phyloP scores from a whole-genome alignment of 37 sponge, comb jelly and placozoan genomes.

The Bolinopsis microptera region DNA sequence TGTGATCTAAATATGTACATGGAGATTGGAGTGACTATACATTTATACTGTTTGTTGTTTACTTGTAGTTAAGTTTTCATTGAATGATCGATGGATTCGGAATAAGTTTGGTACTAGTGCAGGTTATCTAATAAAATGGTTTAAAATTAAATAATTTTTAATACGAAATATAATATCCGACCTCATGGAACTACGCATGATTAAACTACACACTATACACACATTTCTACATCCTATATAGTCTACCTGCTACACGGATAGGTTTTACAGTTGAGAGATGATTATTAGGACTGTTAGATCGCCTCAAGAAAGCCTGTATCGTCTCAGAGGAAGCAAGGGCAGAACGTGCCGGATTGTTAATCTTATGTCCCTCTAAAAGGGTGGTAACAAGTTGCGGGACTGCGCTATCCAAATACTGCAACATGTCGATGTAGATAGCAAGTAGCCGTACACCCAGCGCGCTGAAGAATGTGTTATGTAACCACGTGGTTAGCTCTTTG shows the following conservation, averaged over 20 bases:
- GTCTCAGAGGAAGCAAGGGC: slow-evolving; percentile 55
- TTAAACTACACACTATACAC: too few species aligned
- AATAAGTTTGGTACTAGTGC: too few species aligned
- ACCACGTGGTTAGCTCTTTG: slow-evolving; percentile 34
- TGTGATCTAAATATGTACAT: too few species aligned
- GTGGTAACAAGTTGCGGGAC: slow-evolving; percentile 15
- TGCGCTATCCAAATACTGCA: slow-evolving; percentile 29
- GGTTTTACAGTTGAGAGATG: slow-evolving; percentile 59
- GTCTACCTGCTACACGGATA: slow-evolving; percentile 58
- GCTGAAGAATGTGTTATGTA: slow-evolving; percentile 60
- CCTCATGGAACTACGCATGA: too few species aligned
- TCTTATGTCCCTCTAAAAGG: slow-evolving; percentile 44
- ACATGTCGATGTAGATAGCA: slow-evolving; percentile 63
- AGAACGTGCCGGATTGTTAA: slow-evolving; percentile 52
- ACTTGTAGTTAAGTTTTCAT: too few species aligned
- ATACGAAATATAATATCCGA: too few species aligned
- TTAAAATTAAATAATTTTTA: too few species aligned
- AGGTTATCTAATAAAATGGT: too few species aligned
- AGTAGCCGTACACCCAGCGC: slow-evolving; percentile 26
- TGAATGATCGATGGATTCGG: too few species aligned
- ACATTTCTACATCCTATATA: too few species aligned
- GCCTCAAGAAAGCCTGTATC: slow-evolving; percentile 25
- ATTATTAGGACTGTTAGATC: slow-evolving; percentile 20
- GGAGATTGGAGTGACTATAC: too few species aligned
- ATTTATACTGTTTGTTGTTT: too few species aligned